A percentile compares a stretch with the other conserved stretches of the same genome.
Evolutionary conservation across 2,797 vertebrate species (phyloP).

Genomic region (Trematomus bernacchii): DNA sequence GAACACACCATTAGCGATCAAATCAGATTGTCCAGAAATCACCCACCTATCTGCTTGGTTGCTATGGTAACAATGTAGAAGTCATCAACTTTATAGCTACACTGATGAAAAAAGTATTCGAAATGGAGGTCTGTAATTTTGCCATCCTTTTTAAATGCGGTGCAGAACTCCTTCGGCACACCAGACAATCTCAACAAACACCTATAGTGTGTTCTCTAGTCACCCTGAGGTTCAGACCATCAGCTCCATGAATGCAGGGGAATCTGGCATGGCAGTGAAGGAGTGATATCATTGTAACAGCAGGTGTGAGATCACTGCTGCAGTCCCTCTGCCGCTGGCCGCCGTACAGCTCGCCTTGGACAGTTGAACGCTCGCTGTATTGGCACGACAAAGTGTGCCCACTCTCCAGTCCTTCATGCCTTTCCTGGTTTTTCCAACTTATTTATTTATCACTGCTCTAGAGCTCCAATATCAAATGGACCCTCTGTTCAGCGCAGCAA

Average conservation of each 20-base stretch:
- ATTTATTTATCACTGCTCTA: slow-evolving; percentile 47
- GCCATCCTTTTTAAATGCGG: background rate
- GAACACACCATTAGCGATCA: background rate
- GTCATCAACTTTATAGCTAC: background rate
- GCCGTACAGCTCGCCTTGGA: background rate
- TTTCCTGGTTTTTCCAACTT: slow-evolving; percentile 35
- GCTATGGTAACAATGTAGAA: background rate
- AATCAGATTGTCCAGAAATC: background rate
- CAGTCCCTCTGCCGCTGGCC: background rate
- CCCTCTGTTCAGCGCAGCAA: slow-evolving; percentile 55
- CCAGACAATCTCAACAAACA: too few species aligned
- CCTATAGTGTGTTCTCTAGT: too few species aligned
- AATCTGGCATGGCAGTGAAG: background rate
- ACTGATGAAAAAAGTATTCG: background rate
- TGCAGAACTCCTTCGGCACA: too few species aligned
- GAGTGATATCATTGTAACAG: background rate
- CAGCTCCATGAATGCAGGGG: slow-evolving; percentile 3
- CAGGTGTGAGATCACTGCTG: background rate
- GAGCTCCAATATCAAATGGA: slow-evolving; percentile 52
- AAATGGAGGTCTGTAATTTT: background rate
- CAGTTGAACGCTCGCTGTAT: background rate
- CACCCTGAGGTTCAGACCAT: background rate
- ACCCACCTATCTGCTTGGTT: background rate
- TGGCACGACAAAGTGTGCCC: background rate
- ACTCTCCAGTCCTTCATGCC: slow-evolving; percentile 9